Conservation (phyloP, 2,797 vertebrate species). For the Tiaroga cobitis region DNA sequence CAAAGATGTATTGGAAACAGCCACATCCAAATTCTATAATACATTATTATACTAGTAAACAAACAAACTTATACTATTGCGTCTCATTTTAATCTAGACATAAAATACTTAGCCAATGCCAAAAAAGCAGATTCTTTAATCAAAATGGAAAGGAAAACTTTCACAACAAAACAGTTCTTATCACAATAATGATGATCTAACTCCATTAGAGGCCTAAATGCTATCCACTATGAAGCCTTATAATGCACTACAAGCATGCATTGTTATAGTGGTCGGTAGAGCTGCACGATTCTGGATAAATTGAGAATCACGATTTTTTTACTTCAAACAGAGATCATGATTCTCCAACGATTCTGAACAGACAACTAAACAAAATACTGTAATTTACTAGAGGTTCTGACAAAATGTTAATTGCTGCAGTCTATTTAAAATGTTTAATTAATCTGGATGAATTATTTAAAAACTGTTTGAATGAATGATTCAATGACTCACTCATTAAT, state of each 20-base stretch:
- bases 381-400: no score
- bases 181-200: constrained; percentile 34
- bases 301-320: background rate
- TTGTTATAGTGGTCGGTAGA: constrained; percentile 38
- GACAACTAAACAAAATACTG: background rate
- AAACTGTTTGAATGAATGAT: background rate
- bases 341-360: background rate
- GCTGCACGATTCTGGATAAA: background rate
- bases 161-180: constrained; percentile 4
- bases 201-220: constrained; percentile 77
- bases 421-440: background rate
- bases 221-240: constrained; percentile 64
- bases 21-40: background rate
- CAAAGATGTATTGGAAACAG: constrained; percentile 20
- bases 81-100: constrained; percentile 4
- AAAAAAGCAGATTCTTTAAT: background rate
- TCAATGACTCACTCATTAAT: background rate
- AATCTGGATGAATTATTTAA: background rate
- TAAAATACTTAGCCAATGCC: background rate
- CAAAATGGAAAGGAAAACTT: background rate
- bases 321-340: background rate
- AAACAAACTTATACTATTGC: background rate
- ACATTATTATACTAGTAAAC: background rate
- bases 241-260: constrained; percentile 71
- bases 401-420: background rate